These are phyloP conservation scores for Polia nebulosa DNA, from an alignment of 2,888 invertebrate species.

Conservation along the genomic window DNA sequence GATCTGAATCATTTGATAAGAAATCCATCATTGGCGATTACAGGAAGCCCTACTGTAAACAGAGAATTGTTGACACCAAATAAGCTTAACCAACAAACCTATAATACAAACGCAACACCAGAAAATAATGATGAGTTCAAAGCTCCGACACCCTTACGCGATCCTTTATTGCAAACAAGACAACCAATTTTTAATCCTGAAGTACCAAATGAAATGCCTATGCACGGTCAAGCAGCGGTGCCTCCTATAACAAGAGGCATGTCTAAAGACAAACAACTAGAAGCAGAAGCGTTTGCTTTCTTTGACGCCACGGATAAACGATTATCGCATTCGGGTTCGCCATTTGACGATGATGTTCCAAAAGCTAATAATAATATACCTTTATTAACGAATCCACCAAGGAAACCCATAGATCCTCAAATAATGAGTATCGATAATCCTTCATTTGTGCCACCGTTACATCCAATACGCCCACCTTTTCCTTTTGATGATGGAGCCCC, in stretches of 20 bases:
- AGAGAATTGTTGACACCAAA: conserved; percentile 9
- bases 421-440: not conserved
- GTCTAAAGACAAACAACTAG: not conserved
- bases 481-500: not conserved
- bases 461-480: not conserved
- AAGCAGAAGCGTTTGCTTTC: not conserved
- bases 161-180: conserved; percentile 1
- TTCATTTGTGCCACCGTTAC: not conserved
- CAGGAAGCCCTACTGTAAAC: conserved; percentile 15
- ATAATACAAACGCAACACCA: conserved; percentile 7
- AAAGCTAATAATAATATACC: not conserved
- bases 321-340: not conserved
- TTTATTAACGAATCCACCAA: not conserved
- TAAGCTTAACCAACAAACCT: not conserved
- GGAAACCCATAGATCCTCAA: not conserved
- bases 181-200: conserved; percentile 2
- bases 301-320: conserved; percentile 16
- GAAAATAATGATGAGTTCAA: conserved; percentile 1
- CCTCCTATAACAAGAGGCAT: conserved; percentile 10
- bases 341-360: not conserved
- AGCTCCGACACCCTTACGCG: conserved; percentile 7
- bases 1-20: not conserved
- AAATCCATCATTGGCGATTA: not conserved
- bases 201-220: not conserved
- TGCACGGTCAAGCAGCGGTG: not conserved